Conservation (phyloP, 2,888 invertebrate genomes). For the Mactromeris polynyma region DNA sequence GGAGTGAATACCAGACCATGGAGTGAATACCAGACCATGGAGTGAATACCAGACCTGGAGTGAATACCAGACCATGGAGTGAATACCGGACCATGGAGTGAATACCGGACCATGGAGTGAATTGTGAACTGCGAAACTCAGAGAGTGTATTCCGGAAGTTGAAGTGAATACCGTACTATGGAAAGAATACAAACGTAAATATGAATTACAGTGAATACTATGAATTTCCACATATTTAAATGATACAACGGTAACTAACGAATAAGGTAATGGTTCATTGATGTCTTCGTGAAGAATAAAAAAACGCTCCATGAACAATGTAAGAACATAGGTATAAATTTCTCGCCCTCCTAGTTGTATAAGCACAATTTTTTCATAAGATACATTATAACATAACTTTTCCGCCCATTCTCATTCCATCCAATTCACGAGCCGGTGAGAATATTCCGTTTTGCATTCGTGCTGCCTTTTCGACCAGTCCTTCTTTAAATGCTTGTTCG, state of each 20-base stretch:
- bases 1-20: background rate
- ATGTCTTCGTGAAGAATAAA: background rate
- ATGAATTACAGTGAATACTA: background rate
- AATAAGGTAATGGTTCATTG: too few species aligned
- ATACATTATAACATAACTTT: conserved; percentile 64
- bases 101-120: background rate
- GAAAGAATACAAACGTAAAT: background rate
- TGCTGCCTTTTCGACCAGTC: conserved; percentile 66
- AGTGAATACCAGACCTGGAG: background rate
- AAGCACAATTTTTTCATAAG: background rate
- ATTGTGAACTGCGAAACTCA: too few species aligned
- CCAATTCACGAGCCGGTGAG: conserved; percentile 82
- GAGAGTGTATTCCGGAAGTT: background rate
- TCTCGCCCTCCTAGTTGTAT: background rate
- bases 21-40: background rate
- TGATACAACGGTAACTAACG: too few species aligned
- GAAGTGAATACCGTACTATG: background rate
- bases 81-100: background rate
- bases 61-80: background rate
- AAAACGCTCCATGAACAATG: background rate
- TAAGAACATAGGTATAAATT: background rate
- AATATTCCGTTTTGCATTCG: conserved; percentile 78
- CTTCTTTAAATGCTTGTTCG: conserved; percentile 72
- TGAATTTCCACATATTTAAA: background rate
- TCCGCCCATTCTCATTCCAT: conserved; percentile 77